phyloP scores from a whole-genome alignment of 2,797 vertebrate genomes.

The Darevskia nairensis region DNA sequence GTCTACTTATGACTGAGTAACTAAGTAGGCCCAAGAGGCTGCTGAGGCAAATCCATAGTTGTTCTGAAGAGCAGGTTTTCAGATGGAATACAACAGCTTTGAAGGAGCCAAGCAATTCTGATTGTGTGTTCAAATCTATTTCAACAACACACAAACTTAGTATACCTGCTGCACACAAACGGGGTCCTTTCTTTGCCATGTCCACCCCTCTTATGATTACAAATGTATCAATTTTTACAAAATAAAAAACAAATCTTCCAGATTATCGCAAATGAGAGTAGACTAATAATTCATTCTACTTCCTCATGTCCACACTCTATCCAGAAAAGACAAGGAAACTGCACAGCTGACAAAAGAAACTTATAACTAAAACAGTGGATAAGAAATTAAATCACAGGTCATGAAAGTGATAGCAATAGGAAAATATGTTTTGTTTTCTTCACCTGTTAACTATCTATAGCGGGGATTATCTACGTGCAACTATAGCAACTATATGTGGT shows the following conservation, averaged over 20 bases:
- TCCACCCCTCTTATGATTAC: neutral
- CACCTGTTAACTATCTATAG: neutral
- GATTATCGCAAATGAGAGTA: neutral
- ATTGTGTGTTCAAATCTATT: neutral
- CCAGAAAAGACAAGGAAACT: neutral
- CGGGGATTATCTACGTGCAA: neutral
- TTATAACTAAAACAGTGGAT: neutral
- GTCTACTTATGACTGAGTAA: constrained; percentile 3
- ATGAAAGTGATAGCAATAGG: neutral
- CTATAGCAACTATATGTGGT: too few species aligned
- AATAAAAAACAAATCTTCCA: neutral
- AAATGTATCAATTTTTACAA: constrained; percentile 1
- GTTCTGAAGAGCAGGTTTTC: constrained; percentile 29
- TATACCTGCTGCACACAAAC: neutral
- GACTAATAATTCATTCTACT: neutral
- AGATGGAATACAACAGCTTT: neutral
- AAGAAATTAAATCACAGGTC: neutral
- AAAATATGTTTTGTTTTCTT: neutral
- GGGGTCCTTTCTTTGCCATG: neutral
- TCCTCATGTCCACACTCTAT: neutral
- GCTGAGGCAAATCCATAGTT: neutral
- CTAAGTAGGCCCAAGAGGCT: constrained; percentile 23
- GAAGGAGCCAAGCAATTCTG: neutral
- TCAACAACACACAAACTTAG: neutral
- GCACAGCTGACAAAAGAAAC: neutral